Conservation (phyloP, 35 echinoderm and acorn worm genomes). For the Amphiura filiformis region DNA sequence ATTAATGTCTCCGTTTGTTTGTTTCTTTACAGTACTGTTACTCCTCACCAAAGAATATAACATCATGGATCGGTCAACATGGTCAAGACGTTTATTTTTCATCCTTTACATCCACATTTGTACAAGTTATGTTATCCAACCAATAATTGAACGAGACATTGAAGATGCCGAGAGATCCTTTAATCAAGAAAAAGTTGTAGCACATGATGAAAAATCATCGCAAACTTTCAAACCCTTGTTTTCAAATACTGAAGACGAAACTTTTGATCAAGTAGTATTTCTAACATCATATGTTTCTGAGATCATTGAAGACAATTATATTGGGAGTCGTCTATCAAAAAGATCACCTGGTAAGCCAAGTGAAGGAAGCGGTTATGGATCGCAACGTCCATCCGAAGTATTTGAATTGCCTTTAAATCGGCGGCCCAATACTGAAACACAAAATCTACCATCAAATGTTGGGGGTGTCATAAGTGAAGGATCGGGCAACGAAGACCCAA, state of each 20-base stretch:
- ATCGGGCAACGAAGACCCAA: too few species aligned
- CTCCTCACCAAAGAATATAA: too few species aligned
- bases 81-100: not conserved
- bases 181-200: not conserved
- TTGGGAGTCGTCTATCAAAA: not conserved
- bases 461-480: too few species aligned
- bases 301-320: not conserved
- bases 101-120: not conserved
- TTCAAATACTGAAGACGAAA: not conserved
- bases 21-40: too few species aligned
- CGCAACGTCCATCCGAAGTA: too few species aligned
- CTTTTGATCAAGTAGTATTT: too few species aligned
- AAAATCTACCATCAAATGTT: too few species aligned
- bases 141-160: not conserved
- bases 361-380: not conserved
- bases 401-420: too few species aligned
- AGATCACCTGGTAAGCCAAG: not conserved
- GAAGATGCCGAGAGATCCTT: not conserved
- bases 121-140: constrained; percentile 1
- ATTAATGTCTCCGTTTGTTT: too few species aligned
- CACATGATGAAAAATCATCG: not conserved
- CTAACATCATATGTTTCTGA: not conserved
- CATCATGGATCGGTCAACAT: too few species aligned
- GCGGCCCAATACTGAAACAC: too few species aligned
- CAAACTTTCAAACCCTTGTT: not conserved